A percentile compares a stretch with the other conserved stretches of the same genome.
These are phyloP conservation scores for Pelobates fuscus DNA, from an alignment of 2,113 vertebrate genomes.

Conservation along the genomic window DNA sequence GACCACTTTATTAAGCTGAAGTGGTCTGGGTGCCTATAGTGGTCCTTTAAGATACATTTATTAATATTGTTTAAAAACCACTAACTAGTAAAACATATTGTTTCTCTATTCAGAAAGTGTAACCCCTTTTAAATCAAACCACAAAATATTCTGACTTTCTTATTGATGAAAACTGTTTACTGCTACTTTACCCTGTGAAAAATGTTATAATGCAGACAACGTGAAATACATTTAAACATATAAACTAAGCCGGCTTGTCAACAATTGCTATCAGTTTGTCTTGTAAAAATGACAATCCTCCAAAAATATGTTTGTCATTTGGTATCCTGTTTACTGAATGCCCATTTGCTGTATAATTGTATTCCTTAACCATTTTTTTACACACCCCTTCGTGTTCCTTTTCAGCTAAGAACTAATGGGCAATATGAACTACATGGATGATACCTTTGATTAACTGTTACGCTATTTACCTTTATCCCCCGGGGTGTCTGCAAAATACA, in stretches of 20 bases:
- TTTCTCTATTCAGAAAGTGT: constrained; percentile 30
- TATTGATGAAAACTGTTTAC: constrained; percentile 49
- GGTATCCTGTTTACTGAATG: constrained; percentile 59
- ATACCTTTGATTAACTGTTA: constrained; percentile 60
- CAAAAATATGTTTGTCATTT: constrained; percentile 62
- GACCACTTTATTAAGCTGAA: too few species aligned
- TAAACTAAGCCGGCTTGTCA: constrained; percentile 59
- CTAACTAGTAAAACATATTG: too few species aligned
- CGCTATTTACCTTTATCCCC: too few species aligned
- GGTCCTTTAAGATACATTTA: too few species aligned
- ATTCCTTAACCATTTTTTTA: constrained; percentile 58
- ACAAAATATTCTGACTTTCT: constrained; percentile 48
- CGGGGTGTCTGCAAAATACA: too few species aligned
- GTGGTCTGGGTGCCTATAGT: too few species aligned
- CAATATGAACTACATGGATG: constrained; percentile 58
- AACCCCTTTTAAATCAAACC: constrained; percentile 37
- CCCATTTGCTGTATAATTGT: constrained; percentile 61
- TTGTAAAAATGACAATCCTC: constrained; percentile 59
- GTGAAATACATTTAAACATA: constrained; percentile 52
- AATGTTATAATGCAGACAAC: constrained; percentile 47
- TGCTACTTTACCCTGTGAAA: constrained; percentile 54
- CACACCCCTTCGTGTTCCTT: constrained; percentile 62
- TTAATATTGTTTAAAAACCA: too few species aligned
- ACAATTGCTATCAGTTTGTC: constrained; percentile 58
- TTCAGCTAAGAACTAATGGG: constrained; percentile 62